Evolutionary conservation across 2,888 invertebrate genomes (phyloP), one percentile per base, ranked within the genome.

Genomic region (Bombylius discolor): DNA sequence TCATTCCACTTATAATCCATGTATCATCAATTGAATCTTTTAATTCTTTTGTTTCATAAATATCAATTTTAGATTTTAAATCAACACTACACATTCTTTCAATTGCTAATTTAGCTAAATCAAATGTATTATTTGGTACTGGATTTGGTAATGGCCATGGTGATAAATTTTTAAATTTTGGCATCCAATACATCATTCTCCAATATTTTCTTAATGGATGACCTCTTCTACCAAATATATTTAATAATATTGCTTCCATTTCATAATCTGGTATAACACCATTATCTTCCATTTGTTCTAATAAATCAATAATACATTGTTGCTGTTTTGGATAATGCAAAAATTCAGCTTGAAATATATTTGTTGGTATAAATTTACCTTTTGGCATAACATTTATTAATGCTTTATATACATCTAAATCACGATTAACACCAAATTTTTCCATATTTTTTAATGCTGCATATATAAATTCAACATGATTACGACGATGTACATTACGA

Each of bases 301-400:
- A 74, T 53, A 99, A 69, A 69, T 89, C 89, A n/a, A 95, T 82
- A 46, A 87, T 87, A 73, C 93, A 92, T 60, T 93, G 87, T 67
- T 99, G 98, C 67, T 99, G 98, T 69, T 90, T 90, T 0, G 96
- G 95, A 76, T 89, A 97, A 71, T 96, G 93, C 82, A 87, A 82
- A 65, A 95, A 89, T 72, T 94, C 92, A 0, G 85, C 82, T 78
- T 96, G 91, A 72, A 90, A 84, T 48, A 84, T 75, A 70, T 89
- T 94, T 44, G 75, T 75, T 0, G 98, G 85, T 61, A 96, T 82
- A 74, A 93, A 87, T 71, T 82, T 87, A 48, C 92, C 91, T 73
- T 94, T 89, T 0, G 95, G 93, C 70, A 97, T 78, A 47, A 95
- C 80, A 68, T 93, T 84, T 46, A 96, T 75, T 51, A 97, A 67